Evolutionary conservation across 2,113 vertebrate genomes (phyloP).

Genomic region (Trogon surrucura): DNA sequence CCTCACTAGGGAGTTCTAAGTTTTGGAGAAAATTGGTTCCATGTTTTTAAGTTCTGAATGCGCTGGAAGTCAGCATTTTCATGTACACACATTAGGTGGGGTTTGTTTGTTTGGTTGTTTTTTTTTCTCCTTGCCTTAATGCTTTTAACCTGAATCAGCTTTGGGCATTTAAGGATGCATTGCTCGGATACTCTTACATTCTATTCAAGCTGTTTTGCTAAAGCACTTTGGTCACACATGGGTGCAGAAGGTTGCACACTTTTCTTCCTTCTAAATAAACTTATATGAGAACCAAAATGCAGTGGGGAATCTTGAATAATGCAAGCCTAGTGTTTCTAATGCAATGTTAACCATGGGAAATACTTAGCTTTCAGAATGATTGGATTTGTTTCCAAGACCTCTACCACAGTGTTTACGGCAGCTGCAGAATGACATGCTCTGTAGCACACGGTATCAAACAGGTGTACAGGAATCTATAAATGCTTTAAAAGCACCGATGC

Average conservation of each 20-base stretch:
- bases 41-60: conserved; percentile 45
- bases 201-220: not conserved
- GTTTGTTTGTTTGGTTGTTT: not conserved
- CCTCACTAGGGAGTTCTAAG: conserved; percentile 57
- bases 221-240: conserved; percentile 50
- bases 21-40: conserved; percentile 56
- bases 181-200: conserved; percentile 4
- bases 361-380: not conserved
- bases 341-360: conserved; percentile 10
- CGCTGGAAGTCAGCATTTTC: conserved; percentile 37
- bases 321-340: conserved; percentile 17
- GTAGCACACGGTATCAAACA: not conserved
- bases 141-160: conserved; percentile 65
- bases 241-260: not conserved
- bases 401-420: not conserved
- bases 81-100: not conserved
- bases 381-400: not conserved
- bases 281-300: not conserved
- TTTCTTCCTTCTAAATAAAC: not conserved
- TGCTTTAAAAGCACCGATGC: not conserved
- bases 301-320: conserved; percentile 17
- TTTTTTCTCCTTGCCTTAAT: not conserved
- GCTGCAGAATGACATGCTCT: not conserved
- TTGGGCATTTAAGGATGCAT: conserved; percentile 29
- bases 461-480: not conserved